Base-by-base conservation (phyloP, 53 echinoderm and acorn worm genomes). In the Paelopatides confundens region DNA sequence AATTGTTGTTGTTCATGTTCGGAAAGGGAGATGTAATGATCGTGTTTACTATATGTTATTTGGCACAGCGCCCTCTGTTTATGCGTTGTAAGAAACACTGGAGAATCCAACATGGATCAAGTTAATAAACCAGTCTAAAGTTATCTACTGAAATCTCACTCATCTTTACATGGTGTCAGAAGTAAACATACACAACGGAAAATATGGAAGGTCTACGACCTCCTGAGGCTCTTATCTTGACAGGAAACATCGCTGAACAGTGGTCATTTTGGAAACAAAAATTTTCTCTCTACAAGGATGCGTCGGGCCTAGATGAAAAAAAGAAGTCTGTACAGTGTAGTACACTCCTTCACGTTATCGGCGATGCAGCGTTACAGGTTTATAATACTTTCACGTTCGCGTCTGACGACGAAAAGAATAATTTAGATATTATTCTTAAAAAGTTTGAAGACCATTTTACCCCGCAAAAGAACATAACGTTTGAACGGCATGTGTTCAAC, bases 401-500 rank as follows among this genome's bases (percentile, higher is more conserved):
- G n/a, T 11, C 27, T 34, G 32, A 67, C 14, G 33, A 67, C 14
- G 68, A 31, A 8, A 31, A 67, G 5, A 31, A 23, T 37, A 32
- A 70, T 21, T 6, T 58, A 21, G 5, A 39, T 13, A 26, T 23
- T 2, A 13, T 70, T n/a, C 2, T 70, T 35, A 21, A 38, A 10
- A 29, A 35, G 17, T 39, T 36, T 13, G 70, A 5, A 35, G 39
- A 70, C 17, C 5, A 70, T 11, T 70, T 34, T 37, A 35, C 14
- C 2, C 70, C 70, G 5, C 9, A 36, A 18, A 70, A 9, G 14
- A 70, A 70, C 15, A 6, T 58, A 21, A 58, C 68, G 11, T 67
- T 67, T 67, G 68, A 67, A 31, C 30, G 68, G 13, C 68, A 67
- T 67, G 33, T 67, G 30, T 67, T 67, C 68, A 67, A 67, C 35